Conservation (phyloP, 1,140 invertebrate species). For the Tetramorium alpestre region DNA sequence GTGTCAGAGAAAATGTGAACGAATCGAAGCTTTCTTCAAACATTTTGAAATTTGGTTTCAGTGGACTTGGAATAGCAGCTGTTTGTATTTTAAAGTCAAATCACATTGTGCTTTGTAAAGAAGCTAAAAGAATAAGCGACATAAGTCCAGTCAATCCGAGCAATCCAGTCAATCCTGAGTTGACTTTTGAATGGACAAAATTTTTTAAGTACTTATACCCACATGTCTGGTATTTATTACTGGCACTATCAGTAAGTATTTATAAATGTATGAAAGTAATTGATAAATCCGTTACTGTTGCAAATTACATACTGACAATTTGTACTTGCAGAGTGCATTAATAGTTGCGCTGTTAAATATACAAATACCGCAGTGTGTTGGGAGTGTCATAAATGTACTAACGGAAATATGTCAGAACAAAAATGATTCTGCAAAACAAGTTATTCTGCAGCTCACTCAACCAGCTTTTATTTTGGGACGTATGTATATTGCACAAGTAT, state of each 20-base stretch:
- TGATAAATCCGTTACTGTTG: neutral
- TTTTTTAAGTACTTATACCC: conserved; percentile 89
- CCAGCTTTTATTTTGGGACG: conserved; percentile 89
- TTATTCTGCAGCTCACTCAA: conserved; percentile 88
- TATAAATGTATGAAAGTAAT: neutral
- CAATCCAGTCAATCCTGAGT: conserved; percentile 17
- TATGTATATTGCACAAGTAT: conserved; percentile 91
- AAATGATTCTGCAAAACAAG: conserved; percentile 75
- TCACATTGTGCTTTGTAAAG: conserved; percentile 47
- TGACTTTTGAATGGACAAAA: conserved; percentile 87
- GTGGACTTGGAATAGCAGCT: conserved; percentile 59
- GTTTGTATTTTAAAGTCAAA: conserved; percentile 53
- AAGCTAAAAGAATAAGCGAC: conserved; percentile 21
- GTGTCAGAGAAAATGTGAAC: neutral
- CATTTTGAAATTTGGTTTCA: conserved; percentile 62
- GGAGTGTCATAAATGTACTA: conserved; percentile 92
- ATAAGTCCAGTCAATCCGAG: neutral
- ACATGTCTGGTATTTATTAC: conserved; percentile 86
- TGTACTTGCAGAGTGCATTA: conserved; percentile 89
- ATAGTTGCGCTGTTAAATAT: conserved; percentile 93
- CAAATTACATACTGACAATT: neutral
- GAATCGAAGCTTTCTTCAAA: neutral
- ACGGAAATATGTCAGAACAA: conserved; percentile 85
- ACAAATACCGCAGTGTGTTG: conserved; percentile 91
- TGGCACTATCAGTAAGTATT: conserved; percentile 86